Percentiles rank a stretch among this genome's conserved stretches.
Evolutionary conservation across 2,113 vertebrate genomes (phyloP).

Genomic region (Machaerirhynchus nigripectus): DNA sequence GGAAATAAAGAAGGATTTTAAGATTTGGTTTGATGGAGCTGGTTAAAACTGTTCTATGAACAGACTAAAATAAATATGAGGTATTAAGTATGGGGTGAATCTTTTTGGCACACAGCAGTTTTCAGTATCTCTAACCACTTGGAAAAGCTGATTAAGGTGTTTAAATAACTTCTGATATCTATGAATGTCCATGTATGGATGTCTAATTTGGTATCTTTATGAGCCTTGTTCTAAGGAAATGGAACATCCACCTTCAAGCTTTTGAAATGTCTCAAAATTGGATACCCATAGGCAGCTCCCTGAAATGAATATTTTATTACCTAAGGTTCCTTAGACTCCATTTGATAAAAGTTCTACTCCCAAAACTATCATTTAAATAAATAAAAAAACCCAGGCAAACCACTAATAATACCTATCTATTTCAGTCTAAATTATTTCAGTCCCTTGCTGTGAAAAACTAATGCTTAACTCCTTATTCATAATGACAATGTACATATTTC

Average conservation of each 20-base stretch:
- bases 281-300: not conserved
- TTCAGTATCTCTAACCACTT: slow-evolving; percentile 12
- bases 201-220: not conserved
- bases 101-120: not conserved
- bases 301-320: not conserved
- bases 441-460: not conserved
- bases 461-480: not conserved
- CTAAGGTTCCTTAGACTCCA: not conserved
- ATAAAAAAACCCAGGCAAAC: not conserved
- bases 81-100: not conserved
- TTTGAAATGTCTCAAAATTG: not conserved
- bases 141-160: slow-evolving; percentile 36
- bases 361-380: not conserved
- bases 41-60: not conserved
- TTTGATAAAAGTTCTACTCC: not conserved
- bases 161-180: slow-evolving; percentile 30
- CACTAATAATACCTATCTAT: not conserved
- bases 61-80: slow-evolving; percentile 1
- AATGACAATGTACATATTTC: not conserved
- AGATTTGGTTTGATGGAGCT: not conserved
- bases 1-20: not conserved
- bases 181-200: not conserved
- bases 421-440: not conserved
- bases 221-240: not conserved
- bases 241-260: not conserved